These are phyloP conservation scores for Echinometra lucunter DNA, from an alignment of 53 echinoderm and acorn worm genomes.

Conservation along the genomic window DNA sequence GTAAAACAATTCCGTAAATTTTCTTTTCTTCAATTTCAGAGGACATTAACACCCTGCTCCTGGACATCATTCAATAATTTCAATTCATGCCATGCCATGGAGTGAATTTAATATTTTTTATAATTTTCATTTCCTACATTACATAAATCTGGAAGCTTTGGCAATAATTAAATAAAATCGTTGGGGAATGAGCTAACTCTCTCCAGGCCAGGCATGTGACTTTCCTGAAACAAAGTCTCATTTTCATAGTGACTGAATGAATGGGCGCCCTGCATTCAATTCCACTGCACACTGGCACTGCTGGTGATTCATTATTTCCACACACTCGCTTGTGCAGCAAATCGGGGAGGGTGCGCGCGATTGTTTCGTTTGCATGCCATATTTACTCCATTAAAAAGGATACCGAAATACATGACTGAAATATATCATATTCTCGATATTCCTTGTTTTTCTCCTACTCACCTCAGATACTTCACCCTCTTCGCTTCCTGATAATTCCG, in stretches of 20 bases:
- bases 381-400: not conserved
- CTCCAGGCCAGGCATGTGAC: not conserved
- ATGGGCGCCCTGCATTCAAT: not conserved
- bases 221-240: not conserved
- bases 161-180: no score
- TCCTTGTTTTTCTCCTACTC: conserved; percentile 57
- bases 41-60: no score
- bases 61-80: no score
- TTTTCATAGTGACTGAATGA: conserved; percentile 22
- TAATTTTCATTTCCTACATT: no score
- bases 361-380: not conserved
- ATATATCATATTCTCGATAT: not conserved
- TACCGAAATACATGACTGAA: no score
- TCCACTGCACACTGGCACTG: not conserved
- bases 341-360: not conserved
- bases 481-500: conserved; percentile 93
- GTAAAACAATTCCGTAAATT: no score
- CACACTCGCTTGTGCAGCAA: not conserved
- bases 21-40: no score
- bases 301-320: not conserved
- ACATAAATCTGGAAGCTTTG: no score
- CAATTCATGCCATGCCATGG: no score
- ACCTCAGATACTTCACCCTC: conserved; percentile 95
- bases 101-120: no score
- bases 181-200: no score